Conservation (phyloP, 2,888 invertebrate genomes). For the Macaria notata region DNA sequence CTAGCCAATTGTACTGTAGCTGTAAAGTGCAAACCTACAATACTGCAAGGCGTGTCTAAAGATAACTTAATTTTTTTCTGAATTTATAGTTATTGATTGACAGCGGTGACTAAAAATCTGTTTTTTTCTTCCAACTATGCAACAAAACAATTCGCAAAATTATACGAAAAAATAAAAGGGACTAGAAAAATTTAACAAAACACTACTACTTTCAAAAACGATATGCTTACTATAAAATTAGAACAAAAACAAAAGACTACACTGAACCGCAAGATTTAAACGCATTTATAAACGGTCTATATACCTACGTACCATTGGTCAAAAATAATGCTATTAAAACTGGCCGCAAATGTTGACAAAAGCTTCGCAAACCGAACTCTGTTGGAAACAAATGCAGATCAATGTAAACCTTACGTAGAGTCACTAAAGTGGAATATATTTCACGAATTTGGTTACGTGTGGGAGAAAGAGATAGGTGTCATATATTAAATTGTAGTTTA, state of each 20-base stretch:
- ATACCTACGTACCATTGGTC: conserved; percentile 74
- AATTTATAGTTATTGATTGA: no score
- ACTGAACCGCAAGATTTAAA: conserved; percentile 54
- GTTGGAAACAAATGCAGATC: conserved; percentile 12
- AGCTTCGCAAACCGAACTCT: conserved; percentile 34
- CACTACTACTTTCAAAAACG: not conserved
- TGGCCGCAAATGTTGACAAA: conserved; percentile 74
- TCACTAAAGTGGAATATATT: conserved; percentile 32
- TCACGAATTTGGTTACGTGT: conserved; percentile 43
- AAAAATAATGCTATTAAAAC: conserved; percentile 75
- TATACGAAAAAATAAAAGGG: no score
- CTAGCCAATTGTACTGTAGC: no score
- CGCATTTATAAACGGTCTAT: conserved; percentile 72
- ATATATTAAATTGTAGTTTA: no score
- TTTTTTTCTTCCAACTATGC: no score
- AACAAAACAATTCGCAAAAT: no score
- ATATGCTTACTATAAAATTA: conserved; percentile 14
- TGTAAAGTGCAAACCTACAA: no score
- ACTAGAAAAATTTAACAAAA: no score
- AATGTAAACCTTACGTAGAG: conserved; percentile 40
- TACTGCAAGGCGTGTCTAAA: no score
- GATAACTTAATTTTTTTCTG: no score
- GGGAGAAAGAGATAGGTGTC: conserved; percentile 57
- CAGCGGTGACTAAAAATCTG: not conserved
- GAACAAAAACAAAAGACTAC: conserved; percentile 50